Evolutionary conservation across 2,888 invertebrate genomes (phyloP), one percentile per base, ranked within the genome.

Genomic region (Xestia c-nigrum): DNA sequence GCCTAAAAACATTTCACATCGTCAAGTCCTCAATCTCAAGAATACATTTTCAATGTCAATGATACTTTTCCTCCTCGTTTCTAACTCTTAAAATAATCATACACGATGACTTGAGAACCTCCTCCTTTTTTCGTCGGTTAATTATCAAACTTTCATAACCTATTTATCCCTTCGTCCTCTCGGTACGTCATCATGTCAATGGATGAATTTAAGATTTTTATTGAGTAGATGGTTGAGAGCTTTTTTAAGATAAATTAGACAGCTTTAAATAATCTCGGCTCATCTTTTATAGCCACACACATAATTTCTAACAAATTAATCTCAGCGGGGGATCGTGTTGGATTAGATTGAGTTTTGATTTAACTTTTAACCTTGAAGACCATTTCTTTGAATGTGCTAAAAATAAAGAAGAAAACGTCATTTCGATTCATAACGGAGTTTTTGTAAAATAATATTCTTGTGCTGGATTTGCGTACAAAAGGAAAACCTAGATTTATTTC

Each of bases 261-360:
- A 24, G 5, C 38, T 72, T 19, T 14, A 50, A 52, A 40, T 66
- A n/a, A 61, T 40, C 3, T 31, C 52, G 24, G 72, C 19, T 31
- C 46, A 55, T 72, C 55, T 63, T 47, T 55, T 47, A 31, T 31
- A 31, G 46, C 31, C 47, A 5, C 14, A 31, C 50, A 79, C 16
- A 61, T 63, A n/a, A 38, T 67, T 63, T 78, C 40, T 67, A 16
- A 43, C 43, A 73, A 67, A 73, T 73, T 57, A 47, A 24, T 57
- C 66, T 19, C 73, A 52, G 63, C 73, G 55, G 67, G 67, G 12
- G 21, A 50, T 38, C 43, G 16, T n/a, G 16, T 65, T 59, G 19
- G 21, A 59, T 71, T 71, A 40, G 19, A 72, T 78, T 68, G 47
- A 64, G 31, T 67, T 72, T n/a, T 61, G 5, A 67, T 63, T 79